A percentile compares a stretch with the other conserved stretches of the same genome.
Conservation (phyloP, 2,113 vertebrate genomes). For the Heterotilapia buettikoferi region DNA sequence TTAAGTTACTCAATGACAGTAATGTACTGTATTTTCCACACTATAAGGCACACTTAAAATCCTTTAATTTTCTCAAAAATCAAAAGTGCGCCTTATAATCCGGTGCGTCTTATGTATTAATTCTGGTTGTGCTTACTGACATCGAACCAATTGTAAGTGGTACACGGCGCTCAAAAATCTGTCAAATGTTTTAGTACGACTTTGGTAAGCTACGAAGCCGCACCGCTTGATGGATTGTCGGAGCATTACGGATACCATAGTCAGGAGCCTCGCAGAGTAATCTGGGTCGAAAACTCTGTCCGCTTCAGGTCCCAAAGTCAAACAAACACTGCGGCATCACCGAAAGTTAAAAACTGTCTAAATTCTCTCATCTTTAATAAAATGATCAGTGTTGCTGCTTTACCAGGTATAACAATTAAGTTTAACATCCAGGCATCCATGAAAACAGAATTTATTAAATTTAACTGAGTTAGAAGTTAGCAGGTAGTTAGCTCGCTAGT, state of each 20-base stretch:
- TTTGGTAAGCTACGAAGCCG: neutral
- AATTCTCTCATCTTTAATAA: neutral
- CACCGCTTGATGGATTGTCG: neutral
- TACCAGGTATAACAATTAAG: too few species aligned
- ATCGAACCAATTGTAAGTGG: neutral
- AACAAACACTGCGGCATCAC: neutral
- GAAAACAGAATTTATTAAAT: too few species aligned
- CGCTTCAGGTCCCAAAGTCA: neutral
- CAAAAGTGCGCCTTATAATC: neutral
- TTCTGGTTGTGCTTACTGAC: neutral
- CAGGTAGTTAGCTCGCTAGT: too few species aligned
- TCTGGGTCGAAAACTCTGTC: neutral
- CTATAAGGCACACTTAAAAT: neutral
- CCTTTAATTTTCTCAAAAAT: neutral
- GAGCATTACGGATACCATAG: neutral
- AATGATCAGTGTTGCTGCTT: neutral
- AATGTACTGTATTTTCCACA: neutral
- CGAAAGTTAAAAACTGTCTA: neutral
- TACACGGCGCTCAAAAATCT: neutral
- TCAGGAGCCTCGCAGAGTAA: neutral
- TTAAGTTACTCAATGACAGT: neutral
- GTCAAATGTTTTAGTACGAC: neutral
- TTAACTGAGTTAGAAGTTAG: too few species aligned
- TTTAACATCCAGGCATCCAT: too few species aligned
- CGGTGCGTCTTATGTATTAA: fast-evolving